These are phyloP conservation scores for Choloepus hoffmanni DNA, from an alignment of 2,113 vertebrate species.

Conservation along the genomic window DNA sequence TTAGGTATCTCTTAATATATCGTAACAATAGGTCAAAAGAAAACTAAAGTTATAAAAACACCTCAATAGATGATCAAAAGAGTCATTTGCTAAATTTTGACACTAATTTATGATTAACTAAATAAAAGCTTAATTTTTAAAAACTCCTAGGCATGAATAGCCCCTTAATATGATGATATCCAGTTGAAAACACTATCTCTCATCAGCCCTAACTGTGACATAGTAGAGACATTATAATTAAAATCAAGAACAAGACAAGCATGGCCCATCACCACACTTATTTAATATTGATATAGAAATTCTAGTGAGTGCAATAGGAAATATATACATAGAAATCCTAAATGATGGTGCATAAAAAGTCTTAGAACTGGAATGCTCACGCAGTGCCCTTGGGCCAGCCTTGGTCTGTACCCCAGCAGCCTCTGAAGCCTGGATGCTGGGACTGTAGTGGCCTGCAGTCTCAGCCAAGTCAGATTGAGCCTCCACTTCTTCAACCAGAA, in stretches of 20 bases:
- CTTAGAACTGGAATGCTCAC: neutral
- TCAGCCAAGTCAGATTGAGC: too few species aligned
- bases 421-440: too few species aligned
- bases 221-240: neutral
- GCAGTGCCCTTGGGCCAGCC: too few species aligned
- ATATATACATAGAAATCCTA: neutral
- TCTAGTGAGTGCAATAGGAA: neutral
- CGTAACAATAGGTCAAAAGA: neutral
- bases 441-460: too few species aligned
- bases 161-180: neutral
- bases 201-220: neutral
- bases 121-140: neutral
- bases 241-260: neutral
- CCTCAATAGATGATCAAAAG: neutral
- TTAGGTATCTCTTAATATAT: neutral
- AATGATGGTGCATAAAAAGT: neutral
- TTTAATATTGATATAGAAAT: slow-evolving; percentile 3
- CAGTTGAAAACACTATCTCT: neutral
- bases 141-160: slow-evolving; percentile 19
- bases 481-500: too few species aligned
- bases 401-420: too few species aligned
- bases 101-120: slow-evolving; percentile 45
- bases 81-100: slow-evolving; percentile 1
- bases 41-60: neutral
- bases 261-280: neutral